Evolutionary conservation across 1,140 invertebrate genomes (phyloP).

Genomic region (Heliconius hermathena): DNA sequence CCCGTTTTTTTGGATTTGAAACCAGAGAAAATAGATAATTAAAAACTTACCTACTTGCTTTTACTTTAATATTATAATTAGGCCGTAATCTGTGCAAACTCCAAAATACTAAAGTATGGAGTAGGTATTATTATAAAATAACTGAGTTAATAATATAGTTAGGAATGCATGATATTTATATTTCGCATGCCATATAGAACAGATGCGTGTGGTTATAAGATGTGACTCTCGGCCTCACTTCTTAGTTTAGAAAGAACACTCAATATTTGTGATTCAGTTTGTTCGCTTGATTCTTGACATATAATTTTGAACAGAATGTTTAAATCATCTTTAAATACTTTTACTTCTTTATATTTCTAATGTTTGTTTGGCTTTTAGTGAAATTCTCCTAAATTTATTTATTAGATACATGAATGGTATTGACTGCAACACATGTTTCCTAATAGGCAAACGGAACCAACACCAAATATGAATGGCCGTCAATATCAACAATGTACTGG

Average conservation of each 20-base stretch:
- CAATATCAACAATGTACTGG: constrained; percentile 65
- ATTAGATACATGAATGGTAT: not conserved
- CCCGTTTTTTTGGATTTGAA: no score
- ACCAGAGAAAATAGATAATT: no score
- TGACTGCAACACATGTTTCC: constrained; percentile 19
- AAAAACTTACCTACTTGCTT: no score
- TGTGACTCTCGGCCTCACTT: constrained; percentile 49
- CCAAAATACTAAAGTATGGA: not conserved
- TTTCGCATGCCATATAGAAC: constrained; percentile 39
- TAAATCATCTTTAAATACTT: no score
- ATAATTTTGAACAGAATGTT: no score
- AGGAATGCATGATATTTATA: constrained; percentile 37
- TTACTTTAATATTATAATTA: no score
- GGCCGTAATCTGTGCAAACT: not conserved
- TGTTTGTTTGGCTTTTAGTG: not conserved
- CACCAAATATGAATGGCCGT: constrained; percentile 64
- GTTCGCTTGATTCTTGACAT: no score
- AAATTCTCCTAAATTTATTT: not conserved
- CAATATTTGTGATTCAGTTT: constrained; percentile 17
- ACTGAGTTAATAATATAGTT: constrained; percentile 28
- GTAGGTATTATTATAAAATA: constrained; percentile 20
- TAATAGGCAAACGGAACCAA: constrained; percentile 44
- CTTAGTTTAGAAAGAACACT: constrained; percentile 57
- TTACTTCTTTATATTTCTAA: no score
- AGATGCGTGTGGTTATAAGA: constrained; percentile 50